phyloP scores from a whole-genome alignment of 2,797 vertebrate genomes.

The Borostomias antarcticus region DNA sequence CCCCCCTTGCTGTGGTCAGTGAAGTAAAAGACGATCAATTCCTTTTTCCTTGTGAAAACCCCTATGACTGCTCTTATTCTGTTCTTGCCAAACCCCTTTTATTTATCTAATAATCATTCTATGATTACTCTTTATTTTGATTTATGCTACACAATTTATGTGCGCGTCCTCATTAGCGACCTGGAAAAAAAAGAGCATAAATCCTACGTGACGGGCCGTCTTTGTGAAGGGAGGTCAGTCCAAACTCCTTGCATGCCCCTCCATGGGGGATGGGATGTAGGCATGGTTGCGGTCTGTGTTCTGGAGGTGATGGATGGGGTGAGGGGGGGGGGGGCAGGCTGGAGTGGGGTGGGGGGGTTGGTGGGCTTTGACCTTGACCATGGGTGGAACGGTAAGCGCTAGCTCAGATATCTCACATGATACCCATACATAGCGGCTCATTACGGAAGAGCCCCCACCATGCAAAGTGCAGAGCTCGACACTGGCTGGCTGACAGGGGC shows the following conservation, averaged over 20 bases:
- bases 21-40: slow-evolving; percentile 8
- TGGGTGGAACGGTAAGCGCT: slow-evolving; percentile 74
- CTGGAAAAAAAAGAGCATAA: neutral
- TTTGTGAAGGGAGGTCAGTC: slow-evolving; percentile 43
- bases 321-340: slow-evolving; percentile 23
- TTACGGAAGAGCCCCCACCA: slow-evolving; percentile 78
- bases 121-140: neutral
- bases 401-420: slow-evolving; percentile 82
- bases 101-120: neutral
- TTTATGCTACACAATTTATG: neutral
- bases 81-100: too few species aligned
- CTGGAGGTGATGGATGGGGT: slow-evolving; percentile 49
- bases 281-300: slow-evolving; percentile 68
- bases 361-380: slow-evolving; percentile 77
- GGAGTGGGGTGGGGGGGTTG: slow-evolving; percentile 36
- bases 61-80: neutral
- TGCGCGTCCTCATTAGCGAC: neutral
- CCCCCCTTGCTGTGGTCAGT: neutral
- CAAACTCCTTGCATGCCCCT: slow-evolving; percentile 62
- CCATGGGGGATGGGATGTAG: slow-evolving; percentile 64
- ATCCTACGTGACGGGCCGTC: slow-evolving; percentile 22
- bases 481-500: slow-evolving; percentile 72
- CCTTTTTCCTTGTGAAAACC: neutral
- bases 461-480: slow-evolving; percentile 78
- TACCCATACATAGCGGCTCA: slow-evolving; percentile 78